Percentiles rank a stretch among this genome's conserved stretches.
phyloP scores from a whole-genome alignment of 2,797 vertebrate species.

The Ibycter americanus region DNA sequence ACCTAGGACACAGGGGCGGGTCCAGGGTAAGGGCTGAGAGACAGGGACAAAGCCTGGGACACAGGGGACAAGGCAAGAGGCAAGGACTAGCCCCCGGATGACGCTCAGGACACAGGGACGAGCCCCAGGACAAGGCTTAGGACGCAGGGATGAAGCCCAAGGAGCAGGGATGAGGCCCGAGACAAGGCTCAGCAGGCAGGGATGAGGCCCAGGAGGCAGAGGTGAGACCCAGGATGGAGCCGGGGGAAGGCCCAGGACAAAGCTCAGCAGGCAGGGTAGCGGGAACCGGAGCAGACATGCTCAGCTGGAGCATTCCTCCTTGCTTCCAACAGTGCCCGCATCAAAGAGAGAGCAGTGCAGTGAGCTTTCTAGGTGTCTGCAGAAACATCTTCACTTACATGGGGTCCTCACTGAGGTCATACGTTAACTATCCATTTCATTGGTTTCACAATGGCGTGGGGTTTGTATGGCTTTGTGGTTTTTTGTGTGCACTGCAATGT shows the following conservation, averaged over 20 bases:
- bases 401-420: rapidly evolving
- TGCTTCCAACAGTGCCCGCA: neutral
- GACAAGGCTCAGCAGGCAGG: neutral
- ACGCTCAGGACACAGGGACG: neutral
- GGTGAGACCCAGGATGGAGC: neutral
- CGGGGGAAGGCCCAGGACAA: too few species aligned
- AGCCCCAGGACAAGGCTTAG: neutral
- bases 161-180: neutral
- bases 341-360: neutral
- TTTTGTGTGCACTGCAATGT: neutral
- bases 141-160: too few species aligned
- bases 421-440: rapidly evolving
- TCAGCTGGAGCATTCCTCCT: neutral
- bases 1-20: too few species aligned
- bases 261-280: neutral
- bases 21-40: neutral
- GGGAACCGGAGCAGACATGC: neutral
- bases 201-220: neutral
- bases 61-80: neutral
- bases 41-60: neutral
- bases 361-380: neutral
- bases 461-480: neutral
- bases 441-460: neutral
- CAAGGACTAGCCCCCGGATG: neutral
- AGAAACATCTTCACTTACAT: neutral